Evolutionary conservation across 2,888 invertebrate species (phyloP).

Genomic region (Apamea monoglypha): DNA sequence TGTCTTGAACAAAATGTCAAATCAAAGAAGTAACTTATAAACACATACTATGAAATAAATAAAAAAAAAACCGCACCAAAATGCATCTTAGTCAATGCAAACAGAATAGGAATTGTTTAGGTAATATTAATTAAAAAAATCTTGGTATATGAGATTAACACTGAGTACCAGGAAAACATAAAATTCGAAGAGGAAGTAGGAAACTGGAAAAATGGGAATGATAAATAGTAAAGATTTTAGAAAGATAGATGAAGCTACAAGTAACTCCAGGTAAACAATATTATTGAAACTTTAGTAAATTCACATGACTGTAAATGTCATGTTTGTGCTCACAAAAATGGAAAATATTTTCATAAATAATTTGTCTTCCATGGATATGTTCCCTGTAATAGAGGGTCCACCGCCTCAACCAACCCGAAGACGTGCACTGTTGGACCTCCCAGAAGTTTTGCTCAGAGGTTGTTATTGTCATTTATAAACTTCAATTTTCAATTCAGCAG

Average conservation of each 20-base stretch:
- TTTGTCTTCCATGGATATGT: constrained; percentile 9
- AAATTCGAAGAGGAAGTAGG: background rate
- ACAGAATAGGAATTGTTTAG: background rate
- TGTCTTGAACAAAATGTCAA: constrained; percentile 54
- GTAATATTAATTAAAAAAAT: constrained; percentile 13
- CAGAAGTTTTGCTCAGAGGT: constrained; percentile 9
- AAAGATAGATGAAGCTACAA: constrained; percentile 80
- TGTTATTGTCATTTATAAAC: constrained; percentile 33
- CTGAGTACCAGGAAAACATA: constrained; percentile 5
- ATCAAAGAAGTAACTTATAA: constrained; percentile 44
- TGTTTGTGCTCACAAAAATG: constrained; percentile 16
- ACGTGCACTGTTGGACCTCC: background rate
- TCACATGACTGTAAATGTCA: constrained; percentile 21
- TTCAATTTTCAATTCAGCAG: background rate
- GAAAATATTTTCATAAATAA: constrained; percentile 10
- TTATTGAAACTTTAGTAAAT: background rate
- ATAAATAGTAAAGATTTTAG: constrained; percentile 73
- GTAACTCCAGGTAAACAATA: constrained; percentile 78
- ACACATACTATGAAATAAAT: constrained; percentile 53
- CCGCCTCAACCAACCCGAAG: background rate
- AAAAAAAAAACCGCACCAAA: constrained; percentile 45
- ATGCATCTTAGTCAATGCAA: constrained; percentile 42
- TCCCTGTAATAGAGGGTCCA: background rate
- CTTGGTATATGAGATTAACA: constrained; percentile 5
- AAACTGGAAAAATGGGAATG: constrained; percentile 58